Evolutionary conservation across 2,113 vertebrate species (phyloP).

Genomic region (Melanocharis versteri): DNA sequence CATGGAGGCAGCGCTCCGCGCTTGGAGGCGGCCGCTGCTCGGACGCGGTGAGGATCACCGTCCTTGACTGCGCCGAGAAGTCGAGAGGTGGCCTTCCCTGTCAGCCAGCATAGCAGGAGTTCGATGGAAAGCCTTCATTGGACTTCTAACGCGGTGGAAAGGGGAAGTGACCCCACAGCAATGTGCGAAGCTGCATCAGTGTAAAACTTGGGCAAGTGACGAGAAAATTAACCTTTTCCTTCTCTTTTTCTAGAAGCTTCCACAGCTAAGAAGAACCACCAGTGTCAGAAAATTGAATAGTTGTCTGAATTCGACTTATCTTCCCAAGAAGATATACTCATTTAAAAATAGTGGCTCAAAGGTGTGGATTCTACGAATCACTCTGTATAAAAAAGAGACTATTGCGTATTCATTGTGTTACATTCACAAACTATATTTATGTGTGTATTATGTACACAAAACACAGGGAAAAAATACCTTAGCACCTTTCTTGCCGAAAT

Average conservation of each 20-base stretch:
- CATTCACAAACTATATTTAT: background rate
- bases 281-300: background rate
- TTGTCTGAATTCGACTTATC: background rate
- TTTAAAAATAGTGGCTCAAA: background rate
- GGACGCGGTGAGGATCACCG: rapidly evolving
- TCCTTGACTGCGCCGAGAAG: background rate
- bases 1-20: background rate
- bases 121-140: background rate
- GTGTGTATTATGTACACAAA: background rate
- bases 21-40: rapidly evolving
- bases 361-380: background rate
- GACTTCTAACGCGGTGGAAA: rapidly evolving
- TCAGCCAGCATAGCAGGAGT: background rate
- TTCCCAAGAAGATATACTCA: background rate
- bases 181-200: background rate
- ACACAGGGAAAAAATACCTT: background rate
- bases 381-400: background rate
- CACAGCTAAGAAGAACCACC: background rate
- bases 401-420: background rate
- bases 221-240: background rate
- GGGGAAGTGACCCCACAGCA: background rate
- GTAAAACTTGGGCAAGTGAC: background rate
- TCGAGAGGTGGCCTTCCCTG: background rate
- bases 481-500: background rate
- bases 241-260: background rate